Base-by-base conservation (phyloP, 2,888 invertebrate species). In the Synanthedon andrenaeformis region DNA sequence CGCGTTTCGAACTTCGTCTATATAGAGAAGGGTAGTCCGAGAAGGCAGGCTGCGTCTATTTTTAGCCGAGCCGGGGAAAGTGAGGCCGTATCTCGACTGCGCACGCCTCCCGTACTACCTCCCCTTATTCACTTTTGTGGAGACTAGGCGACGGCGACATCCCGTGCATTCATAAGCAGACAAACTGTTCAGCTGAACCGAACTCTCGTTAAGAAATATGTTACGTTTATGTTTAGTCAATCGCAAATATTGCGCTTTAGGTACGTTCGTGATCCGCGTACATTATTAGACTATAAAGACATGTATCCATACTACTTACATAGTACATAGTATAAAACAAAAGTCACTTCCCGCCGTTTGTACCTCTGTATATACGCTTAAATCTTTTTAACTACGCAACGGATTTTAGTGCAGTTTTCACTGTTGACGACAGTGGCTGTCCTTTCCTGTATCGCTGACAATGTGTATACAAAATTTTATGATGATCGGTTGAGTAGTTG, bases 21-120 rank as follows among this genome's bases (percentile, higher is more conserved):
- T 45, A 45, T n/a, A n/a, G 13, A 14, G 45, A 6, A 45, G 45
- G 45, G 11, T 14, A 45, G 13, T 45, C 14, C 45, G 45, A n/a
- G 45, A 45, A 71, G 65, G 70, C 67, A 75, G 83, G 84, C 35
- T 35, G 35, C 82, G 72, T 83, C 84, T 86, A 85, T 85, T 85
- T 85, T 84, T 86, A 85, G 85, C 71, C 60, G 63, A 62, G 72
- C 78, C 80, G 73, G 82, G 83, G 79, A 80, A 79, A 82, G 76
- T 77, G 74, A 74, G 75, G 74, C 69, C 67, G 70, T 62, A 62
- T 70, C 73, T 76, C 77, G 72, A 74, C 74, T 78, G 77, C 76
- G 76, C 73, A 72, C 79, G 73, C 72, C 67, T 71, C 48, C 70
- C 66, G 69, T 70, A 66, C 59, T 66, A 61, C 66, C 45, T 42